Conservation (phyloP, 2,797 vertebrate species). For the Antrozous pallidus region DNA sequence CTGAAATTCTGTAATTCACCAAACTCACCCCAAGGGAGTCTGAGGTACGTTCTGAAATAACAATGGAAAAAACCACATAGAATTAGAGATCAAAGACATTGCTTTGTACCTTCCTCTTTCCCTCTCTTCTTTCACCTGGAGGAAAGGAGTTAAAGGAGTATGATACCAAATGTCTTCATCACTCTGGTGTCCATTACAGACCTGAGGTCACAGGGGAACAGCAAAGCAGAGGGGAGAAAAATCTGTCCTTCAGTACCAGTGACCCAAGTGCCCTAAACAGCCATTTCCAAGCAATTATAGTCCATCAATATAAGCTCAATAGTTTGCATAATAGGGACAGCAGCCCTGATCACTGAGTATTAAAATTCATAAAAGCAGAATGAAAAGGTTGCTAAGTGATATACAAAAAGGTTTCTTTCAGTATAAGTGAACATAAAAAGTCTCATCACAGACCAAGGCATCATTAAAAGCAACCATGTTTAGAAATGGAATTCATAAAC, state of each 20-base stretch:
- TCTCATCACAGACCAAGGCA: background rate
- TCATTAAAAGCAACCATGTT: background rate
- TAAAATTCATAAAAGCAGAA: background rate
- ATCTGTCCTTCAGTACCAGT: background rate
- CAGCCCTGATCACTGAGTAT: background rate
- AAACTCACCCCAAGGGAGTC: background rate
- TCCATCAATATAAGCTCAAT: background rate
- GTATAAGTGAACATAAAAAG: background rate
- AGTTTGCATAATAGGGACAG: background rate
- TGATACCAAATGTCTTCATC: background rate
- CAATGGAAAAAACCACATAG: background rate
- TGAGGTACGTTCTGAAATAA: conserved; percentile 24
- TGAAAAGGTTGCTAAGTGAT: background rate
- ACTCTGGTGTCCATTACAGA: conserved; percentile 29
- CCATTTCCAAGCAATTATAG: background rate
- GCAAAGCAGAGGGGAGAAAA: background rate
- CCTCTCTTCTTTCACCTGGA: background rate
- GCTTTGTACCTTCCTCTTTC: background rate
- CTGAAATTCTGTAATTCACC: background rate
- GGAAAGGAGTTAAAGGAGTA: background rate
- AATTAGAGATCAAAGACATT: conserved; percentile 27
- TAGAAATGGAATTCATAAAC: background rate
- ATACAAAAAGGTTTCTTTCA: background rate
- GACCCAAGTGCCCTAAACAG: background rate
- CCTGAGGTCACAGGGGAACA: conserved; percentile 39